Evolutionary conservation across 2,113 vertebrate genomes (phyloP), one percentile per base, ranked within the genome.

Genomic region (Tragelaphus imberbis): DNA sequence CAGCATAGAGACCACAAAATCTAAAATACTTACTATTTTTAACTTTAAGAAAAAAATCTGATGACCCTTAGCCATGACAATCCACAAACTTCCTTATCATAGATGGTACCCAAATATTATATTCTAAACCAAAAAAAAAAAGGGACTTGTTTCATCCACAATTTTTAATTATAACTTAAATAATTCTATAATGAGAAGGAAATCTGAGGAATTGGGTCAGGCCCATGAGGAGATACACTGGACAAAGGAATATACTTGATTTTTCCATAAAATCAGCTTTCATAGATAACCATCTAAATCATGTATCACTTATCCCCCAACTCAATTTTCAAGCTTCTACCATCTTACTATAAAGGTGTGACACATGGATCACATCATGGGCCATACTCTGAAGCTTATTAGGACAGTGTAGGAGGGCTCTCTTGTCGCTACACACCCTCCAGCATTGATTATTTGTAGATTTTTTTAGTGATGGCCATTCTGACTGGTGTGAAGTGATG

Each of bases 261-360:
- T 75, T 81, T 97, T 81, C 15, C 19, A 58, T 56, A 79, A 44
- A 55, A 82, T 95, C 28, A 91, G 7, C 13, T 84, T 89, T 96
- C 53, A 33, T 23, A 17, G 33, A 68, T 33, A 59, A 53, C 10
- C 28, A 51, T 80, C 7, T 33, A 80, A 71, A 68, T 59, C 75
- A 49, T 28, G 7, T 63, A 36, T 71, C 30, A 17, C 23, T 71
- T 51, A 80, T 47, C 81, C 49, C 17, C 44, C 61, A 94, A 88
- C 25, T 25, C 30, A 77, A 36, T 84, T 90, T 87, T 93, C 68
- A 85, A 88, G 77, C 9, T 81, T 14, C 36, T 49, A 8, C 23
- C 53, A 80, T 55, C 16, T 84, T 77, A 28, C 30, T 59, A 12
- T 27, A 25, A 65, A 82, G 27, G 25, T 86, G 27, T 23, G 71